Percentiles rank a stretch among this genome's conserved stretches.
These are phyloP conservation scores for Hypselothyrea guttata DNA, from an alignment of 2,888 invertebrate species.

Conservation along the genomic window DNA sequence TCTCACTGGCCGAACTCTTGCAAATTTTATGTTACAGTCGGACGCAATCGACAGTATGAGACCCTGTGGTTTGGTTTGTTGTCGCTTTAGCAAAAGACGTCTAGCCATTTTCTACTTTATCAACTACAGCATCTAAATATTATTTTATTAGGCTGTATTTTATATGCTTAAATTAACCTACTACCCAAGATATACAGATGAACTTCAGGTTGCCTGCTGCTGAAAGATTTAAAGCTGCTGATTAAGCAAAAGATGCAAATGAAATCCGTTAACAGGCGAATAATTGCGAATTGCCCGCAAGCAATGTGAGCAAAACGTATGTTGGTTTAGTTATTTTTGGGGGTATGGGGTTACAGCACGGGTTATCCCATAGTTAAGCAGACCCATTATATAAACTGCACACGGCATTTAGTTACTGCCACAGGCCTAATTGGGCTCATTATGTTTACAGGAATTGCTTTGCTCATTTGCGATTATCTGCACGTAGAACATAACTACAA, in stretches of 20 bases:
- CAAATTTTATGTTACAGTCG: too few species aligned
- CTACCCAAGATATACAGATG: neutral
- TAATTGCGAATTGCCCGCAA: neutral
- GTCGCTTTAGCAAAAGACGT: too few species aligned
- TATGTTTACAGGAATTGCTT: slow-evolving; percentile 55
- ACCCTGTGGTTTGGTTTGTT: too few species aligned
- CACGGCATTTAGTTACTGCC: slow-evolving; percentile 75
- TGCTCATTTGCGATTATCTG: slow-evolving; percentile 71
- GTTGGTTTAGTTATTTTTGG: neutral
- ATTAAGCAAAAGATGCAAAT: neutral
- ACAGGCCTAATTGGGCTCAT: slow-evolving; percentile 72
- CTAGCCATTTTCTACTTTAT: too few species aligned
- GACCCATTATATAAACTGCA: slow-evolving; percentile 67
- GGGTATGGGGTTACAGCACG: neutral
- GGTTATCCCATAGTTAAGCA: slow-evolving; percentile 50
- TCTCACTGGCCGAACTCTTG: too few species aligned
- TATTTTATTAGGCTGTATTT: too few species aligned
- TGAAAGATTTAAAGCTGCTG: neutral
- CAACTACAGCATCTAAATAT: too few species aligned
- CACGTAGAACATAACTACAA: slow-evolving; percentile 63
- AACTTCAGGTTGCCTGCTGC: neutral
- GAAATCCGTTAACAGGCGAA: neutral
- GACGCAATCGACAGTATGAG: too few species aligned
- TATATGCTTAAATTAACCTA: too few species aligned
- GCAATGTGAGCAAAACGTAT: too few species aligned